Percentiles rank a stretch among this genome's conserved stretches.
Conservation (phyloP, 2,888 invertebrate genomes). For the Melinopterus prodromus region DNA sequence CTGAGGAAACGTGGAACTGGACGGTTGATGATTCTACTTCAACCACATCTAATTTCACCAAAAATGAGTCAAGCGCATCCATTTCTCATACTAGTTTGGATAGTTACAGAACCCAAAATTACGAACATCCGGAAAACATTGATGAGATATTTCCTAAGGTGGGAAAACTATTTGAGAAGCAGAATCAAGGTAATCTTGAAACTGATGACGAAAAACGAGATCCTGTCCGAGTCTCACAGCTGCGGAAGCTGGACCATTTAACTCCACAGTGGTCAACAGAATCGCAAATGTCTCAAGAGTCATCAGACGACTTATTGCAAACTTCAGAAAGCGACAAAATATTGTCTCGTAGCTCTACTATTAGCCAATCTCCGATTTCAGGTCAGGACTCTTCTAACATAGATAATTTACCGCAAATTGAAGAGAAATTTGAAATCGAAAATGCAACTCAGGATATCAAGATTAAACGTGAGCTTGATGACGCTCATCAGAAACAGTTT, state of each 20-base stretch:
- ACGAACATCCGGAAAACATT: constrained; percentile 38
- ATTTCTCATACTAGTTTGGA: constrained; percentile 30
- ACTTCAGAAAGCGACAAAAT: constrained; percentile 70
- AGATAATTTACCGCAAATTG: constrained; percentile 17
- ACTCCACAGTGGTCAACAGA: constrained; percentile 74
- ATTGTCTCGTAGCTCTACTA: constrained; percentile 63
- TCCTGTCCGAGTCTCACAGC: constrained; percentile 37
- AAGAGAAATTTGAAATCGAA: constrained; percentile 6
- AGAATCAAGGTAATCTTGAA: constrained; percentile 36
- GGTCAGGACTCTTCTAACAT: constrained; percentile 31
- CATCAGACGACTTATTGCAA: constrained; percentile 68
- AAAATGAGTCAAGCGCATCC: constrained; percentile 31
- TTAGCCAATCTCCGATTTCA: constrained; percentile 57
- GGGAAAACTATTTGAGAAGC: constrained; percentile 51
- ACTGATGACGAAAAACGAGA: constrained; percentile 18
- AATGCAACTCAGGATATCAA: background rate
- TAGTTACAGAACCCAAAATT: constrained; percentile 20
- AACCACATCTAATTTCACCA: constrained; percentile 45
- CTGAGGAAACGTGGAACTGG: constrained; percentile 71
- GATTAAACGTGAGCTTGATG: background rate
- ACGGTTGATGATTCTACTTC: constrained; percentile 62
- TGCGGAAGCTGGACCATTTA: constrained; percentile 53
- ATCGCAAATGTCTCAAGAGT: constrained; percentile 72
- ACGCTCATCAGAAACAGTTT: constrained; percentile 25
- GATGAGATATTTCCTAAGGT: constrained; percentile 61